Base-by-base conservation (phyloP, 2,888 invertebrate genomes). In the Epicampocera succincta region DNA sequence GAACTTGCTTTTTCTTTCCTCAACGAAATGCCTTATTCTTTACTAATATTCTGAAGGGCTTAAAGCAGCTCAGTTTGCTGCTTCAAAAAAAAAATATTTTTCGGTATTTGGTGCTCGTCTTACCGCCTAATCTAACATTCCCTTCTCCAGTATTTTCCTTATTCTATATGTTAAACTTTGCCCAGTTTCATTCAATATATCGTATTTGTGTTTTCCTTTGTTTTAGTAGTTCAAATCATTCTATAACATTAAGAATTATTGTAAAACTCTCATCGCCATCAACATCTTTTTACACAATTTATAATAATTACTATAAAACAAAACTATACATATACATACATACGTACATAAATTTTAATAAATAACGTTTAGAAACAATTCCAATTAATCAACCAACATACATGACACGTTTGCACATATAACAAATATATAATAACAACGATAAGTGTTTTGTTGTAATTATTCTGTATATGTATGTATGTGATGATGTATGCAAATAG, bases 401-500 rank as follows among this genome's bases (percentile, higher is more conserved):
- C 75, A 74, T 68, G 61, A 74, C 65, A 82, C 74, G 60, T 75
- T 56, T 82, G 66, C 78, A 68, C 21, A 69, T 52, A 74, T 71
- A 52, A 75, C 25, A 3, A 61, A 72, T 33, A 60, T 73, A 74
- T 65, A 74, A 69, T 78, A 74, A 77, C 68, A 72, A 72, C 63
- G 65, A 74, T 80, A 78, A 44, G 52, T 78, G 60, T 78, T 72
- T 78, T 72, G 58, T 72, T 78, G 58, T 66, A 46, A n/a, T 15
- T 46, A 52, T 46, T 72, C 40, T 58, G 40, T 78, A 72, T 78
- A 15, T 29, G 12, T 25, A 46, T 78, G 78, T 78, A 15, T 29
- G 12, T 25, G 25, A 29, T 54, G 50, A 72, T 60, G 66, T 72
- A 58, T 72, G 72, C 56, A 66, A 50, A 33, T 54, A 58, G 38